Percentiles rank a stretch among this genome's conserved stretches.
These are phyloP conservation scores for Liparis tanakae DNA, from an alignment of 2,797 vertebrate genomes.

Conservation along the genomic window DNA sequence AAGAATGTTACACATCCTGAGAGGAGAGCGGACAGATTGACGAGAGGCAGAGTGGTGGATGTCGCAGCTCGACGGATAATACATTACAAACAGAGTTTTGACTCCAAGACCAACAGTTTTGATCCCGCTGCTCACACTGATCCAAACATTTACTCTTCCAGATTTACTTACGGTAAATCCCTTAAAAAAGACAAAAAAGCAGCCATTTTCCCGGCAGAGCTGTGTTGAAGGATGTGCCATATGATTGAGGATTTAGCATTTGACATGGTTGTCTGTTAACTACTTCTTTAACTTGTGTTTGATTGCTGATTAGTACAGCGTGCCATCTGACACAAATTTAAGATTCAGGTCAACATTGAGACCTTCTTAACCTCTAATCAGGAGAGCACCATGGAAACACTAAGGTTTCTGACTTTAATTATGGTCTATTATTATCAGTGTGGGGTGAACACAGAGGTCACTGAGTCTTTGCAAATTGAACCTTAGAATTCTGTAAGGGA, in stretches of 20 bases:
- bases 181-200: constrained; percentile 45
- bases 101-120: constrained; percentile 70
- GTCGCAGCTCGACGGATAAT: constrained; percentile 62
- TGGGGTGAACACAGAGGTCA: constrained; percentile 66
- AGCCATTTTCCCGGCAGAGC: constrained; percentile 21
- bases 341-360: constrained; percentile 64
- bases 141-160: constrained; percentile 74
- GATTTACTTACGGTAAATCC: constrained; percentile 64
- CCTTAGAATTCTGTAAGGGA: constrained; percentile 35
- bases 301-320: constrained; percentile 36
- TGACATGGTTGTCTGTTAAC: constrained; percentile 52
- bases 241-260: constrained; percentile 54
- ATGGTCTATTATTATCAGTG: constrained; percentile 67
- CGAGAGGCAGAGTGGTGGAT: constrained; percentile 43
- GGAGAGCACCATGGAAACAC: constrained; percentile 45
- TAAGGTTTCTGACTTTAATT: constrained; percentile 67
- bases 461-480: constrained; percentile 57
- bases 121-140: constrained; percentile 62
- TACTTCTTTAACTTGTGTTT: constrained; percentile 47
- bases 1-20: constrained; percentile 35
- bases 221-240: constrained; percentile 34
- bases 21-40: constrained; percentile 38
- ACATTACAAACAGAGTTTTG: constrained; percentile 65
- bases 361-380: constrained; percentile 73
- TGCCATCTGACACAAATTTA: constrained; percentile 44